Percentiles rank a stretch among this genome's conserved stretches.
phyloP scores from a whole-genome alignment of 2,888 invertebrate species.

The Phyto melanocephala region DNA sequence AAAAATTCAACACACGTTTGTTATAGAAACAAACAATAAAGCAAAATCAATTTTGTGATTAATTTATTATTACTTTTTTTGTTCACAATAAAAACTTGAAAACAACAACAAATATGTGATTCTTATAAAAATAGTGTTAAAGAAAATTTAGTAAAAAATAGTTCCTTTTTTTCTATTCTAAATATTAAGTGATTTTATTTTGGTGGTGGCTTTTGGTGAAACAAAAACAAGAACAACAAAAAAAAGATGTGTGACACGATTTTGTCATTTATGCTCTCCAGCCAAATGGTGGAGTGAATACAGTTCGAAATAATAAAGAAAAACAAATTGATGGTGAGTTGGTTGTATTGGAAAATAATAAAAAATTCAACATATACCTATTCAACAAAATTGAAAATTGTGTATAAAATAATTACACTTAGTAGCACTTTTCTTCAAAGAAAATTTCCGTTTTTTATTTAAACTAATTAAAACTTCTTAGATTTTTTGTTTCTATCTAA shows the following conservation, averaged over 20 bases:
- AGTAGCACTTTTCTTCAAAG: conserved; percentile 3
- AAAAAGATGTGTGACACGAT: conserved; percentile 31
- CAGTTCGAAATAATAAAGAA: conserved; percentile 1
- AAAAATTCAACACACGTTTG: background rate
- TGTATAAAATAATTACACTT: background rate
- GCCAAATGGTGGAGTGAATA: conserved; percentile 34
- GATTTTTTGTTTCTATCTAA: conserved; percentile 38
- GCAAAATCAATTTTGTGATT: background rate
- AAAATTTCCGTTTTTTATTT: background rate
- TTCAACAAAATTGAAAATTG: background rate
- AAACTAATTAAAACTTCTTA: conserved; percentile 33
- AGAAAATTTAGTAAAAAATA: conserved; percentile 38
- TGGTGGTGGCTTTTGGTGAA: conserved; percentile 42
- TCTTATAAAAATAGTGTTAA: background rate
- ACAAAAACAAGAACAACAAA: background rate
- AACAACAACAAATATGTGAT: conserved; percentile 26
- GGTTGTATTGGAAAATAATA: background rate
- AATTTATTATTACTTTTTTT: background rate
- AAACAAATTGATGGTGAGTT: conserved; percentile 18
- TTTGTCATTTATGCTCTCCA: conserved; percentile 16
- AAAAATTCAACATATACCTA: too few relatives aligned
- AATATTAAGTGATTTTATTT: conserved; percentile 18
- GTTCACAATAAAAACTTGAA: background rate
- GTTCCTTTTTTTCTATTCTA: conserved; percentile 37
- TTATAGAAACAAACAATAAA: background rate